Conservation (phyloP, 2,888 invertebrate species). For the Tortricodes alternella region DNA sequence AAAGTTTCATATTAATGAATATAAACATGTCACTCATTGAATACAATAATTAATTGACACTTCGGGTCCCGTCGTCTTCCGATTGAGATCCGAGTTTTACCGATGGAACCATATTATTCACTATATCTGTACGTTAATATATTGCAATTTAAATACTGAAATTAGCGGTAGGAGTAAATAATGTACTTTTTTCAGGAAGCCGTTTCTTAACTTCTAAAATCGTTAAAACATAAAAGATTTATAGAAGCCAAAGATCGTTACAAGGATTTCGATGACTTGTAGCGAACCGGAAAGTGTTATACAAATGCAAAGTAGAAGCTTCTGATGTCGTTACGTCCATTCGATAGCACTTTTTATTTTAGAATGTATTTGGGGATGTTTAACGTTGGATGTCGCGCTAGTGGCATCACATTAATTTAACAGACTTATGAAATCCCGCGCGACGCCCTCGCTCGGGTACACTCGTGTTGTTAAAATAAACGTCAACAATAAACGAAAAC, state of each 20-base stretch:
- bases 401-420: slow-evolving; percentile 49
- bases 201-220: slow-evolving; percentile 2
- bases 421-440: slow-evolving; percentile 52
- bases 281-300: slow-evolving; percentile 54
- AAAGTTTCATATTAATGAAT: no score
- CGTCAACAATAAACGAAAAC: slow-evolving; percentile 27
- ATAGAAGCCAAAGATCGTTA: neutral
- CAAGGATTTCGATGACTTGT: slow-evolving; percentile 40
- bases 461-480: slow-evolving; percentile 28
- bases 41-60: no score
- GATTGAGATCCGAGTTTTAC: no score
- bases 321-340: slow-evolving; percentile 49
- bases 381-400: slow-evolving; percentile 44
- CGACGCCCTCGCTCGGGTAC: slow-evolving; percentile 36
- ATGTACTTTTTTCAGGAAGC: slow-evolving; percentile 5
- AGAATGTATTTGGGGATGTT: slow-evolving; percentile 61
- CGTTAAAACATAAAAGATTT: neutral
- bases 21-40: no score
- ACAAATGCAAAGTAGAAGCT: slow-evolving; percentile 45
- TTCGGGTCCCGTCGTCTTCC: no score
- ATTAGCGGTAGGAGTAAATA: neutral
- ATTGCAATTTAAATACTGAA: slow-evolving; percentile 10
- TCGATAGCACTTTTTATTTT: slow-evolving; percentile 52
- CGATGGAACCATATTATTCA: no score
- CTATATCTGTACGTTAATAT: no score